Evolutionary conservation across 2,888 invertebrate genomes (phyloP), one percentile per base, ranked within the genome.

Genomic region (Pollenia amentaria): DNA sequence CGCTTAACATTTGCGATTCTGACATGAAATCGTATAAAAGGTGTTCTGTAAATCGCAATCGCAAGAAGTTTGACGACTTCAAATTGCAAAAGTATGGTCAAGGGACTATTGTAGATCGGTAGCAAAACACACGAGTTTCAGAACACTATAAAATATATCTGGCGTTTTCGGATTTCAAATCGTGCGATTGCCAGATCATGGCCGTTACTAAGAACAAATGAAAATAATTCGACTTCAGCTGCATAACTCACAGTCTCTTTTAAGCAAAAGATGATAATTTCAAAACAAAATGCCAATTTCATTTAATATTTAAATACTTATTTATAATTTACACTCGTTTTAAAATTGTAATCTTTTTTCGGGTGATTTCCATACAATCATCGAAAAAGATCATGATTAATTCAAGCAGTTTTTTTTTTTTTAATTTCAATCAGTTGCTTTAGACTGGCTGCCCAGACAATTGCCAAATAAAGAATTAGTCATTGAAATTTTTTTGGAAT

Each of bases 371-470:
- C 42, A 62, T 51, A 79, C 51, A 75, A 53, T 46, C 21, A 8
- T 69, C 48, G 18, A 10, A 65, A 81, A 53, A 69, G 21, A 67
- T 55, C 70, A 76, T 82, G 82, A 76, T 82, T 53, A 62, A 82
- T 69, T 40, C 62, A 55, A 21, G 6, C 48, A 51, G 6, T 6
- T 29, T 29, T 29, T 29, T 29, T 44, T 42, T 72, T 18, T 51
- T 53, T 9, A 44, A 40, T 42, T 69, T 44, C 51, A 69, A 67
- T 46, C 64, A 48, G 46, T 44, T n/a, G 64, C 53, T 18, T 29
- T 21, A 48, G 81, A 73, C 65, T 48, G 14, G 9, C 69, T 57
- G 57, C 78, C 78, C 64, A 73, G 65, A 78, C 78, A 78, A 42
- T 84, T 64, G 29, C 65, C 55, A 40, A 67, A 78, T 69, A 14